Evolutionary conservation across 1,140 invertebrate genomes (phyloP).

Genomic region (Drosophila arawakana): DNA sequence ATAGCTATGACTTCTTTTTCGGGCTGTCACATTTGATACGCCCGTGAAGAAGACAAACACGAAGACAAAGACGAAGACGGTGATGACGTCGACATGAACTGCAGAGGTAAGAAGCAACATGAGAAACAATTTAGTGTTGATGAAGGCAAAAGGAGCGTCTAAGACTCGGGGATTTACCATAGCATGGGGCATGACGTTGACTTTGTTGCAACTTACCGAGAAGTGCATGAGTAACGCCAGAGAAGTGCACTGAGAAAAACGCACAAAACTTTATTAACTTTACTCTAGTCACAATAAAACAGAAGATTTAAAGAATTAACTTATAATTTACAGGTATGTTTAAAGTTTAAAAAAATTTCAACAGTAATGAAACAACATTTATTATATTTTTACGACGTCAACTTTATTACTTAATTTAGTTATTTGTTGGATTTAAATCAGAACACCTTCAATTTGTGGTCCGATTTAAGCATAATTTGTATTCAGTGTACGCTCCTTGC

Average conservation of each 20-base stretch:
- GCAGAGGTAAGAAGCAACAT: conserved; percentile 23
- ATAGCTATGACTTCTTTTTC: conserved; percentile 59
- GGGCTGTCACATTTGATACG: conserved; percentile 76
- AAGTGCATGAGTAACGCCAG: background rate
- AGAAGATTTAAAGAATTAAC: background rate
- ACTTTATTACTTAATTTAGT: too few relatives aligned
- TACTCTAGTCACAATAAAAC: too few relatives aligned
- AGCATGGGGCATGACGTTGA: conserved; percentile 36
- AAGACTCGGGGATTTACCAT: conserved; percentile 51
- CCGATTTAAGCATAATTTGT: background rate
- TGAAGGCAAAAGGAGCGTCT: conserved; percentile 50
- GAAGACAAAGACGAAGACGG: conserved; percentile 22
- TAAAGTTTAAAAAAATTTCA: too few relatives aligned
- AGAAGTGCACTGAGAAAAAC: conserved; percentile 38
- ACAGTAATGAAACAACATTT: background rate
- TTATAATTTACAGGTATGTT: too few relatives aligned
- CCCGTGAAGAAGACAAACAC: conserved; percentile 39
- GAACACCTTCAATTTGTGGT: background rate
- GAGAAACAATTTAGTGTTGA: conserved; percentile 52
- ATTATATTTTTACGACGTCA: too few relatives aligned
- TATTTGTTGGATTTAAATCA: too few relatives aligned
- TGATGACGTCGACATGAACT: conserved; percentile 30
- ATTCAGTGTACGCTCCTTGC: conserved; percentile 20
- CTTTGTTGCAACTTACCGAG: conserved; percentile 38
- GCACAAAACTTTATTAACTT: too few relatives aligned